A percentile compares a stretch with the other conserved stretches of the same genome.
Conservation (phyloP, 2,888 invertebrate genomes). For the Drosophila putrida region DNA sequence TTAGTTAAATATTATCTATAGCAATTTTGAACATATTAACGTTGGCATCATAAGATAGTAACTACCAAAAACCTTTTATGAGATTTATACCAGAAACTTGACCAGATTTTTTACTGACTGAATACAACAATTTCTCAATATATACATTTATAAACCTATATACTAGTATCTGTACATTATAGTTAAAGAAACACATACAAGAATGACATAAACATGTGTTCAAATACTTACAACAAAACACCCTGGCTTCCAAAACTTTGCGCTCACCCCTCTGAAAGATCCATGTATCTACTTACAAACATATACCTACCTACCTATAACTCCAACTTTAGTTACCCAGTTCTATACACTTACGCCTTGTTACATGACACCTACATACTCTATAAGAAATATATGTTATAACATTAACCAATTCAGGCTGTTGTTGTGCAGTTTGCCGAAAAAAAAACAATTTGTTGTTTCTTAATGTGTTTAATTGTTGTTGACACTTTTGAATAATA, state of each 20-base stretch:
- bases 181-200: conserved; percentile 16
- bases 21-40: conserved; percentile 35
- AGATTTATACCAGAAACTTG: conserved; percentile 44
- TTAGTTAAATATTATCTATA: conserved; percentile 25
- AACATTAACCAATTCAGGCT: conserved; percentile 57
- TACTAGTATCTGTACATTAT: conserved; percentile 28
- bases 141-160: conserved; percentile 15
- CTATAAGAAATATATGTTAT: conserved; percentile 44
- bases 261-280: conserved; percentile 58
- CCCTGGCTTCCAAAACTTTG: conserved; percentile 69
- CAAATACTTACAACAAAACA: conserved; percentile 34
- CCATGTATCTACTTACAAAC: conserved; percentile 27
- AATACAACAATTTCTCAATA: conserved; percentile 42
- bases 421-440: conserved; percentile 54
- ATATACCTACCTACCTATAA: conserved; percentile 24
- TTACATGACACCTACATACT: conserved; percentile 41
- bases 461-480: conserved; percentile 69
- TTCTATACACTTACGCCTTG: conserved; percentile 44
- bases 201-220: conserved; percentile 16
- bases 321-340: conserved; percentile 32
- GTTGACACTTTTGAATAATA: conserved; percentile 65
- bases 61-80: conserved; percentile 20
- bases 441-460: conserved; percentile 64
- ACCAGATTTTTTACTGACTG: conserved; percentile 77
- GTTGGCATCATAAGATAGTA: conserved; percentile 51